Evolutionary conservation across 2,113 vertebrate species (phyloP).

Genomic region (Dunckerocampus dactyliophorus): DNA sequence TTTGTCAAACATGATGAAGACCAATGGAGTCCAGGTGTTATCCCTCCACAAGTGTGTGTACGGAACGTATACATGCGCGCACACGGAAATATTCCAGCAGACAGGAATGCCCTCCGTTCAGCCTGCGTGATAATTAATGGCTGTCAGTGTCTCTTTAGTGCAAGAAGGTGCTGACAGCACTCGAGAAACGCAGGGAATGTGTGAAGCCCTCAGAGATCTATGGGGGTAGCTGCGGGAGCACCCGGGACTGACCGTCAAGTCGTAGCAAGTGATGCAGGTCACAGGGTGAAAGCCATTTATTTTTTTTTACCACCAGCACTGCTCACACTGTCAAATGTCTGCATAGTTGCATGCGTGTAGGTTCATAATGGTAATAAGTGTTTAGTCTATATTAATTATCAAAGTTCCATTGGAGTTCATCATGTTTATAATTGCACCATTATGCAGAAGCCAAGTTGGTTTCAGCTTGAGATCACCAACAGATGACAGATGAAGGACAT

Average conservation of each 20-base stretch:
- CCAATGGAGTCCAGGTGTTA: conserved; percentile 50
- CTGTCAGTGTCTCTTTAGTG: conserved; percentile 63
- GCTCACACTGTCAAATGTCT: background rate
- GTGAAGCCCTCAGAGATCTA: conserved; percentile 44
- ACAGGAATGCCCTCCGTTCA: conserved; percentile 65
- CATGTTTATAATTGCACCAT: too few species aligned
- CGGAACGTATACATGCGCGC: conserved; percentile 8
- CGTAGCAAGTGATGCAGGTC: conserved; percentile 43
- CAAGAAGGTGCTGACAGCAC: conserved; percentile 68
- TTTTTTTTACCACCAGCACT: background rate
- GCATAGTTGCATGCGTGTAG: background rate
- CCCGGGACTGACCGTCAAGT: conserved; percentile 2
- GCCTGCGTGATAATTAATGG: conserved; percentile 71
- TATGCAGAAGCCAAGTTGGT: too few species aligned
- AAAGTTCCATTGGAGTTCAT: too few species aligned
- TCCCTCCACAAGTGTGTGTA: conserved; percentile 14
- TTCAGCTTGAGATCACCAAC: too few species aligned
- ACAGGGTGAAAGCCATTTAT: background rate
- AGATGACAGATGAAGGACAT: too few species aligned
- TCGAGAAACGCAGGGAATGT: conserved; percentile 64
- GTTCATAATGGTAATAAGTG: too few species aligned
- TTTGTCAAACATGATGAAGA: conserved; percentile 53
- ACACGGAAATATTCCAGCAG: conserved; percentile 18
- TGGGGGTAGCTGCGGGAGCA: conserved; percentile 25
- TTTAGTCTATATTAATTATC: too few species aligned